Conservation (phyloP, 2,888 invertebrate genomes). For the Euproctis similis region DNA sequence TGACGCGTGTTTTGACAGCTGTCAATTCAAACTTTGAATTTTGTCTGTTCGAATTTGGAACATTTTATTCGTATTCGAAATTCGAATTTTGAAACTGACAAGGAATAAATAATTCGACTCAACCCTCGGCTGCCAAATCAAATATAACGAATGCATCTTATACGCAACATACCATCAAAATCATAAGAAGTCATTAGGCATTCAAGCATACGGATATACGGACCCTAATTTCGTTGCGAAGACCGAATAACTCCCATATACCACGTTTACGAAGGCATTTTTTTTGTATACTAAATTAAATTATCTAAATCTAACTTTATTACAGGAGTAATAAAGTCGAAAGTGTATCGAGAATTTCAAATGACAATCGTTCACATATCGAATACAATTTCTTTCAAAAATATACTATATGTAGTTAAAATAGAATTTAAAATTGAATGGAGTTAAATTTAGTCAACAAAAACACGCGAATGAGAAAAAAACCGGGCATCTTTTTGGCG, state of each 20-base stretch:
- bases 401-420: constrained; percentile 10
- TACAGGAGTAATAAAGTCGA: constrained; percentile 8
- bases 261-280: constrained; percentile 53
- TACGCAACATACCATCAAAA: constrained; percentile 66
- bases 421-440: constrained; percentile 26
- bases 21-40: constrained; percentile 19
- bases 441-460: constrained; percentile 46
- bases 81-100: no score
- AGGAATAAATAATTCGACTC: constrained; percentile 34
- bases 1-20: constrained; percentile 24
- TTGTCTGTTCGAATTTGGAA: constrained; percentile 14
- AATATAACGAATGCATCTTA: constrained; percentile 52
- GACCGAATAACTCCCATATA: constrained; percentile 52
- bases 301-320: constrained; percentile 25
- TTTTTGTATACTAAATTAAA: constrained; percentile 23
- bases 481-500: constrained; percentile 70
- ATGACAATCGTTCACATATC: constrained; percentile 65
- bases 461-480: constrained; percentile 63
- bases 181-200: constrained; percentile 73
- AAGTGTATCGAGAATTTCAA: constrained; percentile 15
- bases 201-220: constrained; percentile 48
- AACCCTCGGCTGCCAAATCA: constrained; percentile 46
- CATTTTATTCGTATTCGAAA: constrained; percentile 27
- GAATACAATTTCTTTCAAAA: constrained; percentile 12
- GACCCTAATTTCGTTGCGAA: constrained; percentile 58